Evolutionary conservation across 2,888 invertebrate genomes (phyloP).

Genomic region (Chrysomela aeneicollis): DNA sequence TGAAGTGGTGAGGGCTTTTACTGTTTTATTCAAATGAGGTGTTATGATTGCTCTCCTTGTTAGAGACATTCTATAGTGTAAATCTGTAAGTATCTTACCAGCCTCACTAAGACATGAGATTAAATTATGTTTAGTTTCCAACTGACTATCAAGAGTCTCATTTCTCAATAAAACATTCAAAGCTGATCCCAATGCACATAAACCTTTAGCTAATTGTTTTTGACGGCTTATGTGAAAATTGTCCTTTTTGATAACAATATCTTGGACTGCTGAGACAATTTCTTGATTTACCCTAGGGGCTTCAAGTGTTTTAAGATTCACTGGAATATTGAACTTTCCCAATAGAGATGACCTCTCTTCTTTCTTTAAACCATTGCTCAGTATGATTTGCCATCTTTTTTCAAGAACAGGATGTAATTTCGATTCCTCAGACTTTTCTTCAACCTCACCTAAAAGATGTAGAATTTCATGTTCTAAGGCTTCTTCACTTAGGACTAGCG

Average conservation of each 20-base stretch:
- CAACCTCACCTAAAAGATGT: neutral
- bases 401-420: neutral
- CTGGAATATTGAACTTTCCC: neutral
- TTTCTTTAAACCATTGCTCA: neutral
- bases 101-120: neutral
- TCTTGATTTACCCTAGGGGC: neutral
- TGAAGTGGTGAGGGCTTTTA: neutral
- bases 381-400: neutral
- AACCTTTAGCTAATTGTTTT: neutral
- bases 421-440: neutral
- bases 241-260: neutral
- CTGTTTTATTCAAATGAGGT: neutral
- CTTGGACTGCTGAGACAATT: neutral
- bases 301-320: neutral
- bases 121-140: neutral
- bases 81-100: neutral
- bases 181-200: neutral
- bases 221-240: neutral
- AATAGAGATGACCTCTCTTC: neutral
- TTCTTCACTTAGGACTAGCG: neutral
- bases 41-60: neutral
- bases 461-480: neutral
- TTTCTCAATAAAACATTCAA: neutral
- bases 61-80: neutral
- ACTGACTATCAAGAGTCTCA: neutral